These are phyloP conservation scores for Datnioides undecimradiatus DNA, from an alignment of 2,113 vertebrate genomes.

Conservation along the genomic window DNA sequence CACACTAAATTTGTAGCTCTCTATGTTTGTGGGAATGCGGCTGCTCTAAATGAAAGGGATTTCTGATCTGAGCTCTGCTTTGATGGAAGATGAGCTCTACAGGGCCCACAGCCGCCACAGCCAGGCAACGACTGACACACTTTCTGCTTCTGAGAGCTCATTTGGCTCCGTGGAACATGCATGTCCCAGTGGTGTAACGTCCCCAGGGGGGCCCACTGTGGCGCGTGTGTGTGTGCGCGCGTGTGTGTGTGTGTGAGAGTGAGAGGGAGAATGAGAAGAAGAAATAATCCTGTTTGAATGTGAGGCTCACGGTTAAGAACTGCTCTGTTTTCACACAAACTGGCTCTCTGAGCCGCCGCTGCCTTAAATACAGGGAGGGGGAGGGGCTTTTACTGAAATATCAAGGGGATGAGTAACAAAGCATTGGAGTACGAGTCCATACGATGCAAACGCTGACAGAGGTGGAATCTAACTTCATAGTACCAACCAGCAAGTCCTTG, in stretches of 20 bases:
- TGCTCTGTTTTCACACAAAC: constrained; percentile 1
- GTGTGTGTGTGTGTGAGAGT: background rate
- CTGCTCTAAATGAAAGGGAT: constrained; percentile 57
- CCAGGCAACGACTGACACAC: constrained; percentile 46
- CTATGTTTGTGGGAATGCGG: constrained; percentile 29
- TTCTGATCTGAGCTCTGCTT: constrained; percentile 57
- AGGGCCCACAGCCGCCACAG: constrained; percentile 35
- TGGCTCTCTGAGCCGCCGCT: background rate
- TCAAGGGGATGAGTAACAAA: background rate
- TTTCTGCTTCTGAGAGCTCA: constrained; percentile 61
- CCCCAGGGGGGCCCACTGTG: constrained; percentile 28
- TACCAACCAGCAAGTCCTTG: background rate
- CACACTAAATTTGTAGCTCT: constrained; percentile 25
- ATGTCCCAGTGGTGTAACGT: constrained; percentile 45
- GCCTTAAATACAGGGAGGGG: background rate
- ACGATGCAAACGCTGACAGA: background rate
- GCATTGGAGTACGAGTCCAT: background rate
- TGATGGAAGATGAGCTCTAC: constrained; percentile 57
- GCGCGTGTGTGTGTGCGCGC: background rate
- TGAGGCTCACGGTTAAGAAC: constrained; percentile 14
- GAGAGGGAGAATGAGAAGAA: background rate
- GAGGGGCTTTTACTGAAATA: background rate
- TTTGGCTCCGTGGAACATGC: constrained; percentile 58
- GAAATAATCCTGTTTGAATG: constrained; percentile 54
- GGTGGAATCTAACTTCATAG: background rate